Conservation (phyloP, 2,888 invertebrate species). For the Linyphia triangularis region DNA sequence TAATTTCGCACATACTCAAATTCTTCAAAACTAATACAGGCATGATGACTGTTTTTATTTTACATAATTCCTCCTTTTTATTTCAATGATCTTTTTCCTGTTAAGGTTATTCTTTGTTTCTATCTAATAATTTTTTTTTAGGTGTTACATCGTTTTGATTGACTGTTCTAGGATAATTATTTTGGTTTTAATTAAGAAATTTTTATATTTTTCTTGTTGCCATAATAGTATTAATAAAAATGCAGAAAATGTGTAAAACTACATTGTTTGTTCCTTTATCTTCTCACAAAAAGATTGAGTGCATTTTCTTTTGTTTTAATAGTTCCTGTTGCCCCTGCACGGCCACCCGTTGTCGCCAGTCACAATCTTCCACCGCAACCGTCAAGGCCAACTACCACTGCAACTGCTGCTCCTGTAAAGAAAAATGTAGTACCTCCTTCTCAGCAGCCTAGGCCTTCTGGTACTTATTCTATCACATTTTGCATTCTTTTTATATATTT, state of each 20-base stretch:
- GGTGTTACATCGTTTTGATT: neutral
- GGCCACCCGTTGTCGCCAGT: constrained; percentile 76
- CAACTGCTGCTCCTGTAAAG: constrained; percentile 77
- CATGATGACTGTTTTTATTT: too few relatives aligned
- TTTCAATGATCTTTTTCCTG: too few relatives aligned
- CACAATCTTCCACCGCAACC: constrained; percentile 77
- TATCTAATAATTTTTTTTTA: neutral
- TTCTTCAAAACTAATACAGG: too few relatives aligned
- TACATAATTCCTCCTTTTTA: too few relatives aligned
- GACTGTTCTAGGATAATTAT: neutral
- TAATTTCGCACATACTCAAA: too few relatives aligned
- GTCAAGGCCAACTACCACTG: constrained; percentile 77
- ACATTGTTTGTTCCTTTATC: too few relatives aligned
- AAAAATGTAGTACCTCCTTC: constrained; percentile 75
- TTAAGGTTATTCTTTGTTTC: too few relatives aligned
- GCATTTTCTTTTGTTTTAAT: neutral
- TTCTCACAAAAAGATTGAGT: neutral
- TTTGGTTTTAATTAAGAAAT: neutral
- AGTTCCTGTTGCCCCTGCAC: constrained; percentile 47
- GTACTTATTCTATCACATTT: too few relatives aligned
- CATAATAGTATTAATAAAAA: too few relatives aligned
- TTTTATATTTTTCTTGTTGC: too few relatives aligned
- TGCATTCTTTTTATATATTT: too few relatives aligned
- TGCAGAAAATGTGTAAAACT: too few relatives aligned
- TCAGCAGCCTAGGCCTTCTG: constrained; percentile 72